Base-by-base conservation (phyloP, 1,140 invertebrate genomes). In the Hypsibius dujardini region DNA sequence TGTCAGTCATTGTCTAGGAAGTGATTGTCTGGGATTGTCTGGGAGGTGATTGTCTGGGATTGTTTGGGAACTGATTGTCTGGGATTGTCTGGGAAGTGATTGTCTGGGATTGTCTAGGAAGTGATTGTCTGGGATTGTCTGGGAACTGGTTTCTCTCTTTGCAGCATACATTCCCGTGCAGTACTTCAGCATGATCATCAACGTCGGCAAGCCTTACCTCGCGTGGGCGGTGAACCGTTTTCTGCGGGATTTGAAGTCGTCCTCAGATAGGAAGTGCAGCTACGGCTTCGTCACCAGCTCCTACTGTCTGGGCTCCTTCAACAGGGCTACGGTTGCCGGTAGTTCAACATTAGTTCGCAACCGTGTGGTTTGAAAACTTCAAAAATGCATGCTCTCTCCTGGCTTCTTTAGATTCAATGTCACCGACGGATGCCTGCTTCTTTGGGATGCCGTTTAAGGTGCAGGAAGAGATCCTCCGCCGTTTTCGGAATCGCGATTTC, bases 401-500 rank as follows among this genome's bases (percentile, higher is more conserved):
- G n/a, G n/a, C n/a, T n/a, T n/a, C n/a, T n/a, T n/a, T n/a, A n/a
- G n/a, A n/a, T n/a, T n/a, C n/a, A n/a, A n/a, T 28, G 3, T 12
- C 40, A 14, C 70, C 28, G 70, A 40, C 28, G 7, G 70, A 71
- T 28, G 46, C 47, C 45, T 71, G 71, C n/a, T 40, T 72, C 28
- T 71, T 71, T 1, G 72, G 71, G 28, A 75, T 73, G 15, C 60
- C 73, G 28, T 77, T 74, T 60, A 76, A 76, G 72, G 79, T 77
- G 60, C 90, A 95, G 77, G 92, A 95, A 78, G 90, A 95, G 75
- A 88, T 92, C 7, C 78, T 98, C 1, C 74, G 78, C 28, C 87
- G 86, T 73, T 98, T 98, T 80, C 84, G 94, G n/a, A 89, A 88
- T 80, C 87, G 90, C 74, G 90, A 96, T 77, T 90, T 92, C 76